A percentile compares a stretch with the other conserved stretches of the same genome.
Conservation (phyloP, 2,113 vertebrate genomes). For the Columba livia region DNA sequence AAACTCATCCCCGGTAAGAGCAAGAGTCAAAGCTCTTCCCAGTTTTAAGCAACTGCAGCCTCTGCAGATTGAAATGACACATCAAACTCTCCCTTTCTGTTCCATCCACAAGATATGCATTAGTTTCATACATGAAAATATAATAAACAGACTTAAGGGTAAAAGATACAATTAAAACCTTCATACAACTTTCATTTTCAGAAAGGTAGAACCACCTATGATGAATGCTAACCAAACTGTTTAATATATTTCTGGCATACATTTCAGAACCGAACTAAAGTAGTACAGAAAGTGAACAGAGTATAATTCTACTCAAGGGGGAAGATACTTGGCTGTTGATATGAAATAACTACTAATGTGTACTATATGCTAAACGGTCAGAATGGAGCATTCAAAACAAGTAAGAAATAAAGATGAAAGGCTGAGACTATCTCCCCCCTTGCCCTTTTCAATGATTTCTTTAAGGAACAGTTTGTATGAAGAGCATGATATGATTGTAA, state of each 20-base stretch:
- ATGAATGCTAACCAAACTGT: neutral
- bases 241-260: neutral
- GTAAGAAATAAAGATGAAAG: neutral
- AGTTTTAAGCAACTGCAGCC: neutral
- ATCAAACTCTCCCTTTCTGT: neutral
- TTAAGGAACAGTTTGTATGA: neutral
- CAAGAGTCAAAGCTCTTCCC: neutral
- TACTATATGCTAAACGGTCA: neutral
- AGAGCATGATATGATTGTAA: neutral
- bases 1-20: neutral
- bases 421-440: neutral
- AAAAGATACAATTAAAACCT: neutral
- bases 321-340: neutral
- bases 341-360: neutral
- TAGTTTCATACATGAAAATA: neutral
- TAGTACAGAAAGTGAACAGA: neutral
- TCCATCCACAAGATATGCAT: neutral
- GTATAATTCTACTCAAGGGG: neutral
- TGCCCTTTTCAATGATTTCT: neutral
- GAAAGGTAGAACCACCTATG: neutral
- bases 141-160: neutral
- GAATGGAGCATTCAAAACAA: neutral
- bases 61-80: neutral
- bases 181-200: neutral
- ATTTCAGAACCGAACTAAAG: neutral